Evolutionary conservation across 2,888 invertebrate genomes (phyloP).

Genomic region (Amphipyra berbera): DNA sequence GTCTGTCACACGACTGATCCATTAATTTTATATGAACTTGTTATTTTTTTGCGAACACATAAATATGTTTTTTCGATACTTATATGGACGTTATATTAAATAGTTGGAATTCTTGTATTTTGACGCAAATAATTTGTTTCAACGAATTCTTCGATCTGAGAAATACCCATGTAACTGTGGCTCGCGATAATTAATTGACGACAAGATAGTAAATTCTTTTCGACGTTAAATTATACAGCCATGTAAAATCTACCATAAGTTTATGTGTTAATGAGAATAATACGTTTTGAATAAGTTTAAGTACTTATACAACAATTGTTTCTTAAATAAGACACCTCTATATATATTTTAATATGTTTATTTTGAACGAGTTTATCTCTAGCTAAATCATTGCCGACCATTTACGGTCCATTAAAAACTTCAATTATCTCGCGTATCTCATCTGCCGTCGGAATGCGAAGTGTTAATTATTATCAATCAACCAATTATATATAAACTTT

Average conservation of each 20-base stretch:
- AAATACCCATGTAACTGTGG: constrained; percentile 50
- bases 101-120: constrained; percentile 65
- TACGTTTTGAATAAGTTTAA: too few relatives aligned
- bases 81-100: constrained; percentile 54
- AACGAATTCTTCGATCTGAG: constrained; percentile 36
- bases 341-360: constrained; percentile 4
- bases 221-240: constrained; percentile 9
- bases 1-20: constrained; percentile 58
- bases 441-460: constrained; percentile 31
- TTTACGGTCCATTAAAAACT: constrained; percentile 46
- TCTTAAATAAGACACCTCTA: too few relatives aligned
- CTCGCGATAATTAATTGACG: constrained; percentile 44
- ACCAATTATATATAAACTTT: constrained; percentile 55
- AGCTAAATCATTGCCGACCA: constrained; percentile 35
- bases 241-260: constrained; percentile 28
- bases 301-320: too few relatives aligned
- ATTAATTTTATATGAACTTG: constrained; percentile 64
- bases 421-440: constrained; percentile 38
- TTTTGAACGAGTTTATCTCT: constrained; percentile 17
- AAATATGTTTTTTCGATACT: constrained; percentile 45
- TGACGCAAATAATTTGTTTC: constrained; percentile 61
- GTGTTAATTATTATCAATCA: constrained; percentile 54
- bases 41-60: constrained; percentile 49
- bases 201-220: constrained; percentile 38
- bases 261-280: not conserved